A percentile compares a stretch with the other conserved stretches of the same genome.
phyloP scores from a whole-genome alignment of 2,797 vertebrate species.

The Octomys mimax region DNA sequence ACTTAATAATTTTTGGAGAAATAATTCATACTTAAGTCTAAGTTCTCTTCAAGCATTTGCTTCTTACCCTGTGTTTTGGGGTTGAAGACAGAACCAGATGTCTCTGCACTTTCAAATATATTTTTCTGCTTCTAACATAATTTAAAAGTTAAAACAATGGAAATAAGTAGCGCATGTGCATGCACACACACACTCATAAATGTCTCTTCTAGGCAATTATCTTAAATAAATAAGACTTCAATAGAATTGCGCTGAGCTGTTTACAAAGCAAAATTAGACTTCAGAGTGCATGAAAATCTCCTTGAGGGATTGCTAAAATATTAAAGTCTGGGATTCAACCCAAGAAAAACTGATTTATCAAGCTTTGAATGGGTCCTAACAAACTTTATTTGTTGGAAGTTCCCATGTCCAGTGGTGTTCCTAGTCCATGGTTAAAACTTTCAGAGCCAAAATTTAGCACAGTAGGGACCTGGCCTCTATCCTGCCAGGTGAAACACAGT shows the following conservation, averaged over 20 bases:
- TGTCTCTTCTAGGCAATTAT: not conserved
- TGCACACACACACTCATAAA: not conserved
- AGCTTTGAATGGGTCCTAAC: not conserved
- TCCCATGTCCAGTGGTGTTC: not conserved
- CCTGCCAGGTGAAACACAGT: not conserved
- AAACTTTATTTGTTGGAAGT: not conserved
- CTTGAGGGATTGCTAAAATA: not conserved
- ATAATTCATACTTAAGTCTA: not conserved
- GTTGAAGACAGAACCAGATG: not conserved
- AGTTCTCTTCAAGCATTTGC: not conserved
- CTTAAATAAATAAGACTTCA: not conserved
- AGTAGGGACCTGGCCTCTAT: not conserved
- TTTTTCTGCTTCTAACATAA: not conserved
- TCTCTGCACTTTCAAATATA: not conserved
- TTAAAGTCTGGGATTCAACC: not conserved
- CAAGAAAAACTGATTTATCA: not conserved
- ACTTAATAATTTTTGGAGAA: conserved; percentile 30
- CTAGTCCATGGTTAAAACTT: not conserved
- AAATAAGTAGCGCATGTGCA: not conserved
- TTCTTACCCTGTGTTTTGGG: not conserved
- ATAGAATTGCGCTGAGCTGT: not conserved
- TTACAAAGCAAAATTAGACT: not conserved
- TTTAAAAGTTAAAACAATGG: not conserved
- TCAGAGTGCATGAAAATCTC: not conserved
- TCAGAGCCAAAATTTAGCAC: not conserved